Conservation (phyloP, 2,888 invertebrate species). For the Panzeria rudis region DNA sequence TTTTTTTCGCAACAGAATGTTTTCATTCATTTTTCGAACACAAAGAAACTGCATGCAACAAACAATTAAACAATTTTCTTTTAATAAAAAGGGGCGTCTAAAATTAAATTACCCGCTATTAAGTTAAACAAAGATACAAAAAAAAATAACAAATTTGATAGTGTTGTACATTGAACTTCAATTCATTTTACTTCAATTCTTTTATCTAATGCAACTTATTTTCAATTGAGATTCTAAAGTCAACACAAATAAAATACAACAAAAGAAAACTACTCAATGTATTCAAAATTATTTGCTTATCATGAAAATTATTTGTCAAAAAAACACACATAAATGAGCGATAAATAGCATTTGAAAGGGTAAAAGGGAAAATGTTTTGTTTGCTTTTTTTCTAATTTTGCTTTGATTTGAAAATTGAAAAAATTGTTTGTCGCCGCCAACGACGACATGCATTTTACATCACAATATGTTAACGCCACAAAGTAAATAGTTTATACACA, state of each 20-base stretch:
- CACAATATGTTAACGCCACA: slow-evolving; percentile 66
- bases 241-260: not conserved
- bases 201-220: slow-evolving; percentile 10
- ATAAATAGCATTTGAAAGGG: slow-evolving; percentile 62
- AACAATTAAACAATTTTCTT: slow-evolving; percentile 36
- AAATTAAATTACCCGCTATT: slow-evolving; percentile 79
- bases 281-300: slow-evolving; percentile 27
- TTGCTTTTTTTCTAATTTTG: not conserved
- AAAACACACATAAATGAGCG: slow-evolving; percentile 1
- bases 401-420: not conserved
- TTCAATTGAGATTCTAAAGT: not conserved
- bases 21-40: slow-evolving; percentile 32
- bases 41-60: slow-evolving; percentile 18
- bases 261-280: not conserved
- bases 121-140: slow-evolving; percentile 27
- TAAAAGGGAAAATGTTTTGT: not conserved
- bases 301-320: not conserved
- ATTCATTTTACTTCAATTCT: slow-evolving; percentile 52
- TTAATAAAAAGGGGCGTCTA: slow-evolving; percentile 75
- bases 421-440: slow-evolving; percentile 34
- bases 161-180: slow-evolving; percentile 84
- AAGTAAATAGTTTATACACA: not conserved
- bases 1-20: not conserved
- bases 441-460: slow-evolving; percentile 49
- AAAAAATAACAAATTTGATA: slow-evolving; percentile 72